Conservation (phyloP, 2,888 invertebrate genomes). For the Apoda limacodes region DNA sequence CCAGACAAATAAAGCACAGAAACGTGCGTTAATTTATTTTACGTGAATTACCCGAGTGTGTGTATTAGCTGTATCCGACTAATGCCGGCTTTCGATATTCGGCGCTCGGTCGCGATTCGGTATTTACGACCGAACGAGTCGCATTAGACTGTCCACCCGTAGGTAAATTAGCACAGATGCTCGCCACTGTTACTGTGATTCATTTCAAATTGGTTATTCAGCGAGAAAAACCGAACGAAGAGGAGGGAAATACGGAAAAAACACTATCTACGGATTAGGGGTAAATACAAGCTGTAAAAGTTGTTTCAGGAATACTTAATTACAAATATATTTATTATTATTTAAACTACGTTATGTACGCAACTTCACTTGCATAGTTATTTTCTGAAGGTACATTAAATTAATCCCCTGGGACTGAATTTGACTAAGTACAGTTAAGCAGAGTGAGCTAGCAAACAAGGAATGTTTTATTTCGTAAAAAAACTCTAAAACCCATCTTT, state of each 20-base stretch:
- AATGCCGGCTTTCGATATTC: slow-evolving; percentile 69
- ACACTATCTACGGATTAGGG: slow-evolving; percentile 50
- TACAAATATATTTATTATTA: no score
- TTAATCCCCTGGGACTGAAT: no score
- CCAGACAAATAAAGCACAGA: slow-evolving; percentile 69
- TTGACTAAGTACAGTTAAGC: no score
- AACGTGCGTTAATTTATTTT: slow-evolving; percentile 66
- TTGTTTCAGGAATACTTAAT: no score
- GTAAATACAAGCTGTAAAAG: no score
- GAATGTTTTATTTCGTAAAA: no score
- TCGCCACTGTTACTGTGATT: slow-evolving; percentile 66
- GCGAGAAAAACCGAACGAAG: slow-evolving; percentile 49
- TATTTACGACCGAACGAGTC: slow-evolving; percentile 63
- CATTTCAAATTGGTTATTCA: slow-evolving; percentile 70
- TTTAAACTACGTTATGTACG: no score
- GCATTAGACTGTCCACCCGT: slow-evolving; percentile 69
- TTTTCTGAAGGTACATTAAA: no score
- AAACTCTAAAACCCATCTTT: no score
- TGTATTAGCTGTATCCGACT: slow-evolving; percentile 70
- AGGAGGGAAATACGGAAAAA: slow-evolving; percentile 45
- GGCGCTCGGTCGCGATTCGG: slow-evolving; percentile 63
- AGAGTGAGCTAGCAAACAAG: no score
- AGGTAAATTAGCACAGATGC: slow-evolving; percentile 71
- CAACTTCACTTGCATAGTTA: no score
- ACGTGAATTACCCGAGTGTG: slow-evolving; percentile 54